These are phyloP conservation scores for Cheilosia urbana DNA, from an alignment of 2,888 invertebrate species.

Conservation along the genomic window DNA sequence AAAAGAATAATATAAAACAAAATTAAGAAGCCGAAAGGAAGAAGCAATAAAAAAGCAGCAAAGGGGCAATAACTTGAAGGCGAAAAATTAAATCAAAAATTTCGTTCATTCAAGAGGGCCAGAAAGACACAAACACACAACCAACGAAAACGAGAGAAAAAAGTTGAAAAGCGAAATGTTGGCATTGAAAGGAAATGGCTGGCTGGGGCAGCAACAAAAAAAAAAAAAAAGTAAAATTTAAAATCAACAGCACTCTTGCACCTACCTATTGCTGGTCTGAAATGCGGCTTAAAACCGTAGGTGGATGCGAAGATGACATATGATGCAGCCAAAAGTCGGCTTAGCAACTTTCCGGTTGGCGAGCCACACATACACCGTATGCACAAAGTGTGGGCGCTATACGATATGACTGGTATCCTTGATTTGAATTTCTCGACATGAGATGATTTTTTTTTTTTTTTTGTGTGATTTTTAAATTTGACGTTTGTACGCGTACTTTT, in stretches of 20 bases:
- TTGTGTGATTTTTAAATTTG: too few relatives aligned
- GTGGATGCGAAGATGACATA: conserved; percentile 70
- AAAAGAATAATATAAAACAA: conserved; percentile 1
- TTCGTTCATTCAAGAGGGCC: conserved; percentile 55
- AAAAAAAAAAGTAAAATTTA: conserved; percentile 11
- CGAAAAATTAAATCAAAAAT: conserved; percentile 62
- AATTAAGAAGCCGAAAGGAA: conserved; percentile 33
- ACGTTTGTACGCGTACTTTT: conserved; percentile 36
- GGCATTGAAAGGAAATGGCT: conserved; percentile 65
- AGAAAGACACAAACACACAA: conserved; percentile 2
- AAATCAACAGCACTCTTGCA: conserved; percentile 43
- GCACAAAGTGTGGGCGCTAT: conserved; percentile 40
- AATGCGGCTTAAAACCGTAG: conserved; percentile 56
- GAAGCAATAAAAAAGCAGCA: conserved; percentile 26
- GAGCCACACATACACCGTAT: conserved; percentile 2
- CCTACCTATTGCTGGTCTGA: conserved; percentile 57
- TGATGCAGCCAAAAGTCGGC: conserved; percentile 63
- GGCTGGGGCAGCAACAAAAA: background rate
- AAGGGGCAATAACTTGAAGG: conserved; percentile 53
- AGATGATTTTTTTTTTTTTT: background rate
- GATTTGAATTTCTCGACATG: conserved; percentile 45
- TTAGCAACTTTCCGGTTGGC: conserved; percentile 59
- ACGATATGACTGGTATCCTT: conserved; percentile 55
- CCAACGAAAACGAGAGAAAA: conserved; percentile 2
- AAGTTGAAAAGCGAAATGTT: conserved; percentile 19